Evolutionary conservation across 2,888 invertebrate species (phyloP).

Genomic region (Synergus japonicus): DNA sequence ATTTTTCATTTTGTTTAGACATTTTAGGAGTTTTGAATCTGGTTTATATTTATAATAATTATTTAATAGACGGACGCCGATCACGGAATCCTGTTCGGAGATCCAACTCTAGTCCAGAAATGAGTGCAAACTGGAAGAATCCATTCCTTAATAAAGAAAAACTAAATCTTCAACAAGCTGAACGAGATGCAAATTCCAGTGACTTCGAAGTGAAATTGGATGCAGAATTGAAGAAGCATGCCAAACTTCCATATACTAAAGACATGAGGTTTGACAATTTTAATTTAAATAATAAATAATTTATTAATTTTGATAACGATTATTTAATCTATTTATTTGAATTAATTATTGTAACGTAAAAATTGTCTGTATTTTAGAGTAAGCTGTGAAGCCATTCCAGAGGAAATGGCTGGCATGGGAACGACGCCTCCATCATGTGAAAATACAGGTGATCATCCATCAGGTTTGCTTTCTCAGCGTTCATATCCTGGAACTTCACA

Average conservation of each 20-base stretch:
- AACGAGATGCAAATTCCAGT: conserved; percentile 61
- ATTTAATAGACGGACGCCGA: conserved; percentile 75
- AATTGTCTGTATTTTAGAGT: conserved; percentile 78
- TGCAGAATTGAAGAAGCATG: conserved; percentile 81
- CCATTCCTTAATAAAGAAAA: conserved; percentile 81
- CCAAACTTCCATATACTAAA: conserved; percentile 83
- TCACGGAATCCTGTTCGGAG: conserved; percentile 90
- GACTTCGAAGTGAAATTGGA: conserved; percentile 72
- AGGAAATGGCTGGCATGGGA: conserved; percentile 87
- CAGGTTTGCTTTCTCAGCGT: conserved; percentile 78
- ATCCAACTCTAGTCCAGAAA: conserved; percentile 95
- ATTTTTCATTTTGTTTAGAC: background rate
- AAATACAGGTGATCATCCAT: conserved; percentile 75
- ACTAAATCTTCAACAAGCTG: conserved; percentile 66
- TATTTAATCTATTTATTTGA: background rate
- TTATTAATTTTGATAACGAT: background rate
- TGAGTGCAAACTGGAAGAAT: conserved; percentile 92
- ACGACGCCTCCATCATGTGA: conserved; percentile 84
- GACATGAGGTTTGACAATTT: conserved; percentile 80
- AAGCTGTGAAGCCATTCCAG: conserved; percentile 94
- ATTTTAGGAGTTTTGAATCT: background rate
- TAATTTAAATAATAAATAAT: background rate
- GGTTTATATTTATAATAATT: background rate
- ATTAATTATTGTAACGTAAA: conserved; percentile 16
- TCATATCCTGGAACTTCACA: conserved; percentile 78